Evolutionary conservation across 2,797 vertebrate genomes (phyloP).

Genomic region (Aulostomus chinensis): DNA sequence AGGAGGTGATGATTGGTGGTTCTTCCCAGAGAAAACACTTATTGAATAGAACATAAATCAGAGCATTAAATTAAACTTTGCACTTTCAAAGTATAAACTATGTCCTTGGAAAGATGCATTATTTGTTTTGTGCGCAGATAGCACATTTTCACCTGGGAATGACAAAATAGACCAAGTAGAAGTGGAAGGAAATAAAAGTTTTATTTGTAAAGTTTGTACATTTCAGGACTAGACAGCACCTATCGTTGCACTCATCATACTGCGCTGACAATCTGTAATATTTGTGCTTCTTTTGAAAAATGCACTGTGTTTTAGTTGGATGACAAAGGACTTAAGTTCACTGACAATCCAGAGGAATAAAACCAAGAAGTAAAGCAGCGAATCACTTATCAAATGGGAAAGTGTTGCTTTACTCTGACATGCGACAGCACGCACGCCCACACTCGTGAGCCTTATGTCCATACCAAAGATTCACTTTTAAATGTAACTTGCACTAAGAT

Average conservation of each 20-base stretch:
- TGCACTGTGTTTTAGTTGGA: conserved; percentile 48
- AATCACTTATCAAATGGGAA: conserved; percentile 25
- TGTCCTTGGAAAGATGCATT: no score
- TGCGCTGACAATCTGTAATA: conserved; percentile 64
- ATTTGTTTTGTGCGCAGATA: background rate
- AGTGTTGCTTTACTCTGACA: conserved; percentile 4
- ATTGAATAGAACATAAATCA: background rate
- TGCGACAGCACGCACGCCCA: background rate
- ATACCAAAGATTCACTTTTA: conserved; percentile 77
- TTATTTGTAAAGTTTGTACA: no score
- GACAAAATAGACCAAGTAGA: background rate
- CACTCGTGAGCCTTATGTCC: conserved; percentile 71
- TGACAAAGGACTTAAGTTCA: conserved; percentile 8
- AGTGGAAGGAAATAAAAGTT: background rate
- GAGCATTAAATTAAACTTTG: conserved; percentile 23
- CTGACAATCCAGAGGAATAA: conserved; percentile 9
- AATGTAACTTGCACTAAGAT: conserved; percentile 48
- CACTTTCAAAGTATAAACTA: conserved; percentile 36
- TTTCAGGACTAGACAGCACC: no score
- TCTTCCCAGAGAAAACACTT: background rate
- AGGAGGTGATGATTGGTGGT: background rate
- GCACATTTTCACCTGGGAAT: conserved; percentile 13
- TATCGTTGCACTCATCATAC: conserved; percentile 11
- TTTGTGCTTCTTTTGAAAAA: conserved; percentile 25
- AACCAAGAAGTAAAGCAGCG: background rate